Conservation (phyloP, 2,888 invertebrate species). For the Hydrotaea cyrtoneurina region DNA sequence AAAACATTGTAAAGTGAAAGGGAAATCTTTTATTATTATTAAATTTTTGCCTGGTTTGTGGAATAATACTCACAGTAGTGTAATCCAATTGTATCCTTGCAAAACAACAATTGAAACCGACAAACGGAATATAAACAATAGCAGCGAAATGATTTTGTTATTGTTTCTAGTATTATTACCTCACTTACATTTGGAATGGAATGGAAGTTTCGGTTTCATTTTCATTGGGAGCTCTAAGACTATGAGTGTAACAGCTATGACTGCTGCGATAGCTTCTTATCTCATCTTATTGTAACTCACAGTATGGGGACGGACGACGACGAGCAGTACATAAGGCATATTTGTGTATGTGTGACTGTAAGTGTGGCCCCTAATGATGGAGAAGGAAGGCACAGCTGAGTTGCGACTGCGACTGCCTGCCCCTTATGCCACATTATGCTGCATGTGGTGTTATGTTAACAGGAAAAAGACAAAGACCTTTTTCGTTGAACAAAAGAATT, state of each 20-base stretch:
- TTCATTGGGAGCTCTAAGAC: neutral
- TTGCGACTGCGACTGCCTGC: neutral
- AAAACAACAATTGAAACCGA: slow-evolving; percentile 31
- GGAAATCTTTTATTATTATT: neutral
- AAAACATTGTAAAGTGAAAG: slow-evolving; percentile 15
- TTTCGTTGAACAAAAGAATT: slow-evolving; percentile 58
- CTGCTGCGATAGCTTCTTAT: slow-evolving; percentile 22
- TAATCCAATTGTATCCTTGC: slow-evolving; percentile 48
- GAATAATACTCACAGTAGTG: neutral
- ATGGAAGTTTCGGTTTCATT: slow-evolving; percentile 6
- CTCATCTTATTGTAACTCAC: slow-evolving; percentile 15
- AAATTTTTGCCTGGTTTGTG: no score
- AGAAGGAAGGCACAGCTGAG: neutral
- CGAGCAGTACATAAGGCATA: slow-evolving; percentile 1
- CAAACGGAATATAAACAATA: neutral
- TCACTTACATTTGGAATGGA: neutral
- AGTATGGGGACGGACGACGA: neutral
- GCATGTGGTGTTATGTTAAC: slow-evolving; percentile 8
- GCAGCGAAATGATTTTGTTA: neutral
- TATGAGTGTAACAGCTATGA: neutral
- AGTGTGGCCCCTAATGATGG: neutral
- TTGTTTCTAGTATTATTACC: slow-evolving; percentile 12
- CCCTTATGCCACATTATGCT: neutral
- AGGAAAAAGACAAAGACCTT: slow-evolving; percentile 26
- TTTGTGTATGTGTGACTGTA: slow-evolving; percentile 7